Conservation (phyloP, 2,888 invertebrate species). For the Tupiocoris notatus region DNA sequence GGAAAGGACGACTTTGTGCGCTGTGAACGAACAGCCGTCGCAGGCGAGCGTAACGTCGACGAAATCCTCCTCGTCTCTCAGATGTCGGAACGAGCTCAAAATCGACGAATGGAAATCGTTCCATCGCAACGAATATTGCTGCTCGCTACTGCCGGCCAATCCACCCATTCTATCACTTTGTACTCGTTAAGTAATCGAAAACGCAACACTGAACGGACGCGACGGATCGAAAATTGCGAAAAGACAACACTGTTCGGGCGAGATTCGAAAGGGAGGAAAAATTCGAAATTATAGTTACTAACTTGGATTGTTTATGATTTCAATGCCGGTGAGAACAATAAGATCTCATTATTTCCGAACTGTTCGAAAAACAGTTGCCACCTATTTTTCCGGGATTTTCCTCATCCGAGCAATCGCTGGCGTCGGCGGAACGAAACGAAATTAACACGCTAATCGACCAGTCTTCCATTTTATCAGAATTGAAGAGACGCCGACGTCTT, state of each 20-base stretch:
- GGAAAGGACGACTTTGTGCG: slow-evolving; percentile 86
- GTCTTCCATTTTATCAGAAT: slow-evolving; percentile 8
- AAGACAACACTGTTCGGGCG: not conserved
- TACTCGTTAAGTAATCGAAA: not conserved
- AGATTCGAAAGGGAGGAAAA: not conserved
- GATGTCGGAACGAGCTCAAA: slow-evolving; percentile 82
- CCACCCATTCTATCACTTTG: slow-evolving; percentile 50
- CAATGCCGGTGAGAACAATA: not conserved
- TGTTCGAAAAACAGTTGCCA: not conserved
- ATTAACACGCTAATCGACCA: not conserved
- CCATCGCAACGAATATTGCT: slow-evolving; percentile 91
- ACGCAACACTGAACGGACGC: not conserved
- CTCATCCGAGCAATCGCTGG: not conserved
- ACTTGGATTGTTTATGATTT: no score
- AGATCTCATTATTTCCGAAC: not conserved
- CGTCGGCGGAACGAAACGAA: slow-evolving; percentile 7
- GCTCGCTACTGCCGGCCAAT: slow-evolving; percentile 57
- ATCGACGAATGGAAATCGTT: slow-evolving; percentile 92
- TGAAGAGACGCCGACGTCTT: not conserved
- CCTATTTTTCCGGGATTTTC: not conserved
- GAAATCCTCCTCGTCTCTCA: slow-evolving; percentile 88
- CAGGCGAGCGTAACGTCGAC: slow-evolving; percentile 91
- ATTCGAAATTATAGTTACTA: not conserved
- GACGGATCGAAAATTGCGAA: no score
- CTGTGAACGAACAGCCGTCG: slow-evolving; percentile 79